These are phyloP conservation scores for Aphyosemion australe DNA, from an alignment of 2,113 vertebrate species.

Conservation along the genomic window DNA sequence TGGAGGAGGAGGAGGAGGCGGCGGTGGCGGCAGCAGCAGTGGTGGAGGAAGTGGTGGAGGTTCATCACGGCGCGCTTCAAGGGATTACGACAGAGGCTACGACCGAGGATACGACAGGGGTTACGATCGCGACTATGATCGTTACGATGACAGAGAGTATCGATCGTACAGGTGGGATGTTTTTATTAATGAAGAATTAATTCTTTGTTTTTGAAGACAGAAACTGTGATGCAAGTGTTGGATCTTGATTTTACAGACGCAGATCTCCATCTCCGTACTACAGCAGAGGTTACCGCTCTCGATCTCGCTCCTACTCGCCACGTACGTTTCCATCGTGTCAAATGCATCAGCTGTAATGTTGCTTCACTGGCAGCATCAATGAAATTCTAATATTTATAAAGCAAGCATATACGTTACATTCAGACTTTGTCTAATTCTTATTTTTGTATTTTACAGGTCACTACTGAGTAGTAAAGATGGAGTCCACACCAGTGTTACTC, in stretches of 20 bases:
- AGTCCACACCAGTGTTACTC: constrained; percentile 24
- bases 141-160: constrained; percentile 92
- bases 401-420: no score
- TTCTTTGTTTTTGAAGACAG: no score
- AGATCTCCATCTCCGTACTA: constrained; percentile 92
- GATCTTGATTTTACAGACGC: constrained; percentile 74
- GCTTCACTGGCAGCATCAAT: no score
- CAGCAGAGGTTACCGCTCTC: constrained; percentile 90
- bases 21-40: fast-evolving
- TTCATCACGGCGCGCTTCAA: constrained; percentile 50
- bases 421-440: background rate
- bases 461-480: constrained; percentile 51
- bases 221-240: background rate
- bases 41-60: background rate
- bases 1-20: background rate
- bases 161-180: constrained; percentile 85
- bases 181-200: background rate
- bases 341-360: background rate
- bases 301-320: constrained; percentile 92
- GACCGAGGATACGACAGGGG: constrained; percentile 88
- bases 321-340: constrained; percentile 80
- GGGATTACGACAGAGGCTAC: constrained; percentile 84
- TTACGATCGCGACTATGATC: constrained; percentile 73
- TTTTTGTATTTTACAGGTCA: constrained; percentile 51
- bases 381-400: no score